These are phyloP conservation scores for Lomographa bimaculata DNA, from an alignment of 2,888 invertebrate genomes.

Conservation along the genomic window DNA sequence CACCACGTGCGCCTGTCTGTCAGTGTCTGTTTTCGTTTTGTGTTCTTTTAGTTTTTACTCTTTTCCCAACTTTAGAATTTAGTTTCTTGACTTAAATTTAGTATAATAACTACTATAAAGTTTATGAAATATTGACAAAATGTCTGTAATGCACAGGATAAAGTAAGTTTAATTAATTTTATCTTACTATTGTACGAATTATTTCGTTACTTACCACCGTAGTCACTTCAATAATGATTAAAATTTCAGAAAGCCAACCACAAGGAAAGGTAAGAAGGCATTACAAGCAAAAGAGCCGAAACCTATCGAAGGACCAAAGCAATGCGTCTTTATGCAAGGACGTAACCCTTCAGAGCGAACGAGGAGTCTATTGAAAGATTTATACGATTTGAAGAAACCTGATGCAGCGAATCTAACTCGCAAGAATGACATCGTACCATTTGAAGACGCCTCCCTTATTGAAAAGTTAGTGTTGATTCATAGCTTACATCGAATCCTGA, in stretches of 20 bases:
- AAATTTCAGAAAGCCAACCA: constrained; percentile 92
- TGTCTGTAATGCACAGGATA: constrained; percentile 72
- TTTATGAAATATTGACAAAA: constrained; percentile 37
- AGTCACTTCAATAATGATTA: not conserved
- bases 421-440: constrained; percentile 95
- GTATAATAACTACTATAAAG: too few species aligned
- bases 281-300: constrained; percentile 93
- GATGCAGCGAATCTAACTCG: constrained; percentile 89
- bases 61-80: too few species aligned
- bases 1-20: too few species aligned
- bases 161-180: constrained; percentile 48
- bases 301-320: constrained; percentile 93
- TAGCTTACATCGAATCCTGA: too few species aligned
- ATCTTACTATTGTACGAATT: not conserved
- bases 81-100: too few species aligned
- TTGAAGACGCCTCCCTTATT: constrained; percentile 94
- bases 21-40: too few species aligned
- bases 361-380: constrained; percentile 90
- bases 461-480: constrained; percentile 89
- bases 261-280: constrained; percentile 93
- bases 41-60: too few species aligned
- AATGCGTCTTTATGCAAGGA: constrained; percentile 92
- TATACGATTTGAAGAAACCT: constrained; percentile 94
- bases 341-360: constrained; percentile 89
- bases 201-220: not conserved